phyloP scores from a whole-genome alignment of 2,113 vertebrate genomes.

The Oplegnathus fasciatus region DNA sequence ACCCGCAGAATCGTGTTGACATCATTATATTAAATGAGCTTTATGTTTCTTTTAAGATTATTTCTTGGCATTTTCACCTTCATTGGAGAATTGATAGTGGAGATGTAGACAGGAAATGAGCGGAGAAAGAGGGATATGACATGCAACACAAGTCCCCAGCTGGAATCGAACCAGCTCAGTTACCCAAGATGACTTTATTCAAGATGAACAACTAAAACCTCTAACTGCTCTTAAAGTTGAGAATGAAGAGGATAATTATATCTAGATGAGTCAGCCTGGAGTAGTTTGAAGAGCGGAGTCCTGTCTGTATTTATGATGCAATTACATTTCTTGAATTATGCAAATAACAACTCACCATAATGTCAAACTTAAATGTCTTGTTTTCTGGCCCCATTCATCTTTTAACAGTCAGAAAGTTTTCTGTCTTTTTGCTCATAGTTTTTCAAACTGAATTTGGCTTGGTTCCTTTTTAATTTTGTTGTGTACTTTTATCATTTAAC shows the following conservation, averaged over 20 bases:
- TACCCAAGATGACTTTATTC: too few relatives aligned
- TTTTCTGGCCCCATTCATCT: background rate
- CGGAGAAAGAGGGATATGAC: too few relatives aligned
- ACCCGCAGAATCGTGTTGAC: background rate
- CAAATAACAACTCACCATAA: background rate
- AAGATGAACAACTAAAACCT: too few relatives aligned
- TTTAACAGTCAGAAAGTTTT: background rate
- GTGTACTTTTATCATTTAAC: background rate
- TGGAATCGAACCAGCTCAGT: too few relatives aligned
- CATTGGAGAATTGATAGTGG: too few relatives aligned
- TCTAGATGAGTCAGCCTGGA: background rate
- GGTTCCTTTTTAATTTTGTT: background rate
- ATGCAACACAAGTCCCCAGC: too few relatives aligned
- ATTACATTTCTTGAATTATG: background rate
- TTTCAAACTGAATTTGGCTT: background rate
- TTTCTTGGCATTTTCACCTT: too few relatives aligned
- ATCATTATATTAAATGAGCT: background rate
- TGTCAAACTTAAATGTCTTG: background rate
- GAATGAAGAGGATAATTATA: too few relatives aligned
- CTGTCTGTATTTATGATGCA: background rate
- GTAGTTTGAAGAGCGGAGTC: background rate
- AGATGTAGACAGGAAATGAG: too few relatives aligned
- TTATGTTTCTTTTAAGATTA: too few relatives aligned
- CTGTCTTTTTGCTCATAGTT: background rate
- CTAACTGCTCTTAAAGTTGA: too few relatives aligned